Base-by-base conservation (phyloP, 2,113 vertebrate species). In the Corvus hawaiiensis region DNA sequence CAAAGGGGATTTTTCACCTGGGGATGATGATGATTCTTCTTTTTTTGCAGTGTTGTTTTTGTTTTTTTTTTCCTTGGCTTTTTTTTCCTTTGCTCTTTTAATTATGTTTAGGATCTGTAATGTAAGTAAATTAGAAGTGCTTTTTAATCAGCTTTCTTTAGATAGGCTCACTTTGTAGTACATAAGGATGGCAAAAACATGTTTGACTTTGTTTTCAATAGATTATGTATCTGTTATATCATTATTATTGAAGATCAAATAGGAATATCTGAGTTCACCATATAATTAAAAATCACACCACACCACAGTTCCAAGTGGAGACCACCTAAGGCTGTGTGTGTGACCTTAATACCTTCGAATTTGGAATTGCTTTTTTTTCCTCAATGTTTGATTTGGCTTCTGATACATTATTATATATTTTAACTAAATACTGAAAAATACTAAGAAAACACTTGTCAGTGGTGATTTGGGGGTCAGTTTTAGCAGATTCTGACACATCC, bases 401-500 rank as follows among this genome's bases (percentile, higher is more conserved):
- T 68, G 18, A 23, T 48, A 4, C 13, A 16, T 43, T 43, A 20
- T 62, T 74, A 35, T 8, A 2, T 51, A n/a, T 75, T 74, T 85
- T 79, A 81, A 63, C 28, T 66, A 74, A 67, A 41, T 37, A 35
- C 19, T 49, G 46, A 39, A 58, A 41, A 88, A n/a, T 54, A 13
- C 9, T 32, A 51, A 68, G 72, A 15, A 88, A 82, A 30, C 32
- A 23, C 21, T 48, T 37, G 28, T 17, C 54, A 46, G 20, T 24
- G 56, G 41, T 32, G 59, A 43, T 56, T 32, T 51, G 9, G 32
- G 18, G 10, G 19, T 71, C 18, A 48, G 17, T 35, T 82, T 44
- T 33, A 49, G 17, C 33, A 52, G 43, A 24, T 39, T 52, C 11
- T 55, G n/a, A 7, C 10, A 0, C 0, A 0, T 49, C 46, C 26